Conservation (phyloP, 2,113 vertebrate species). For the Petromus typicus region DNA sequence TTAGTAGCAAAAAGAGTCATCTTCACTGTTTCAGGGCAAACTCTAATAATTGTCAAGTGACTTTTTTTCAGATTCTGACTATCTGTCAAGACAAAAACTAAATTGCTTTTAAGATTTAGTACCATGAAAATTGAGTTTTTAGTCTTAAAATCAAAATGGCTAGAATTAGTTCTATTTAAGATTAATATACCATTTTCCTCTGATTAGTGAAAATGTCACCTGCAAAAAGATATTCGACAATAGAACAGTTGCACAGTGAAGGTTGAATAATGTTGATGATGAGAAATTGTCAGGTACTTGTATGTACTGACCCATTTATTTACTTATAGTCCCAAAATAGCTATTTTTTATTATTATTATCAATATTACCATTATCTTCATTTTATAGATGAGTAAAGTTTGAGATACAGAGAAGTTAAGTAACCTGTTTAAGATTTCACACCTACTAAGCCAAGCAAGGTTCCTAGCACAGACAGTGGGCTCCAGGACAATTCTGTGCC, state of each 20-base stretch:
- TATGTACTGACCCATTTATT: conserved; percentile 8
- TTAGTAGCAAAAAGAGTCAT: background rate
- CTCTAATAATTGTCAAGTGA: background rate
- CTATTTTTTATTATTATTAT: conserved; percentile 11
- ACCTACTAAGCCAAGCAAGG: background rate
- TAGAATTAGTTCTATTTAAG: background rate
- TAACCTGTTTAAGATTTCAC: background rate
- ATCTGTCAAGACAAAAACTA: conserved; percentile 37
- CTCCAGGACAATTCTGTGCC: background rate
- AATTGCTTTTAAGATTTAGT: background rate
- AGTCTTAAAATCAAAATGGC: background rate
- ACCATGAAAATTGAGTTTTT: conserved; percentile 27
- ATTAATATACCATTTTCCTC: background rate
- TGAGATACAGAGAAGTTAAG: conserved; percentile 12
- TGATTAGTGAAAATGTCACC: conserved; percentile 8
- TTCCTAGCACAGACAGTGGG: background rate
- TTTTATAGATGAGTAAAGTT: conserved; percentile 29
- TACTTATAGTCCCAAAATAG: background rate
- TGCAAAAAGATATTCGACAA: background rate
- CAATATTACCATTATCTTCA: background rate
- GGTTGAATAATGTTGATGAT: background rate
- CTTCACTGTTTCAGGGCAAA: background rate
- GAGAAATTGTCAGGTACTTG: conserved; percentile 42
- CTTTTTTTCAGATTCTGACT: background rate
- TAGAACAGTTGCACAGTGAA: conserved; percentile 20